A percentile compares a stretch with the other conserved stretches of the same genome.
These are phyloP conservation scores for Agapetus fuscipes DNA, from an alignment of 2,888 invertebrate species.

Conservation along the genomic window DNA sequence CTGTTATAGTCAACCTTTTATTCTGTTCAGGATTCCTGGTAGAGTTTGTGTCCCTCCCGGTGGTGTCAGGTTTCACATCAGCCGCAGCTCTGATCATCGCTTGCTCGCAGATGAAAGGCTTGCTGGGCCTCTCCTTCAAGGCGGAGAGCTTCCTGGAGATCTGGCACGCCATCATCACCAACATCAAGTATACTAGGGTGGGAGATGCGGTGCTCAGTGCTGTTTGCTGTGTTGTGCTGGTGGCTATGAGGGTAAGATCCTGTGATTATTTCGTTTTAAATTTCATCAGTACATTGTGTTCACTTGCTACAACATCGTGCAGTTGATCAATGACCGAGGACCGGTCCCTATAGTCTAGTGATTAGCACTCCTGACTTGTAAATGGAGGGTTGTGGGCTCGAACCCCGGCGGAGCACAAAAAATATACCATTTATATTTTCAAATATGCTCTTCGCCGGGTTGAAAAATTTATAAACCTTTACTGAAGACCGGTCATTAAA, in stretches of 20 bases:
- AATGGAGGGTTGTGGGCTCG: too few species aligned
- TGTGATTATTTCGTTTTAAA: too few species aligned
- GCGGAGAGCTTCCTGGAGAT: slow-evolving; percentile 53
- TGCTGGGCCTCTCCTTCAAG: slow-evolving; percentile 51
- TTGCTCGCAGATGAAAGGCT: slow-evolving; percentile 60
- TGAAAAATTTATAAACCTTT: too few species aligned
- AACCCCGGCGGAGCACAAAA: too few species aligned
- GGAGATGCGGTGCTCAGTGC: slow-evolving; percentile 54
- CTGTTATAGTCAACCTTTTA: too few species aligned
- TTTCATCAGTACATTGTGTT: neutral
- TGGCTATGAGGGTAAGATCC: slow-evolving; percentile 50
- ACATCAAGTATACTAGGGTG: slow-evolving; percentile 44
- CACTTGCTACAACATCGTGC: neutral
- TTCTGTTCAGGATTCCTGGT: slow-evolving; percentile 64
- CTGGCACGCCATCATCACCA: slow-evolving; percentile 45
- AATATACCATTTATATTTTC: too few species aligned
- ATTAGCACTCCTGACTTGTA: too few species aligned
- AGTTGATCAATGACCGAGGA: too few species aligned
- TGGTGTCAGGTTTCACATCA: slow-evolving; percentile 66
- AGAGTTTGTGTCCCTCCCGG: slow-evolving; percentile 64
- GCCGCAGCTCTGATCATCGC: slow-evolving; percentile 68
- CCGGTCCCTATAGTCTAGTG: too few species aligned
- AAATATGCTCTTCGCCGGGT: too few species aligned
- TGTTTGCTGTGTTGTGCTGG: slow-evolving; percentile 48
- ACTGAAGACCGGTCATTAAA: too few species aligned